These are phyloP conservation scores for Carpatolechia fugitivella DNA, from an alignment of 2,888 invertebrate genomes.

Conservation along the genomic window DNA sequence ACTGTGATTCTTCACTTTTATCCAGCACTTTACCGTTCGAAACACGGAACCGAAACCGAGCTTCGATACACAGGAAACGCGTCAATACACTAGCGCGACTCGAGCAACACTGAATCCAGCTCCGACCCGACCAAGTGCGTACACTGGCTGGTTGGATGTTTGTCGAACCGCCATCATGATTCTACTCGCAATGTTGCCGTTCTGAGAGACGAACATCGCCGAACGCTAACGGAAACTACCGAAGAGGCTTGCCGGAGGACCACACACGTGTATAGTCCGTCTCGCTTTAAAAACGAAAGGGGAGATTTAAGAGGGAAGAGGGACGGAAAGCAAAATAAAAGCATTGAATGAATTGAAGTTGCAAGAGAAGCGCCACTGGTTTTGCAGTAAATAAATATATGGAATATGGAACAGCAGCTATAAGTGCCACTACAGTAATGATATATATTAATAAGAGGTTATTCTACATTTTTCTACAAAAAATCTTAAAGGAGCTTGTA, in stretches of 20 bases:
- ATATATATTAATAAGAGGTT: neutral
- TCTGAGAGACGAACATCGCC: conserved; percentile 58
- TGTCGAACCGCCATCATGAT: conserved; percentile 77
- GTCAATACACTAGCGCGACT: conserved; percentile 61
- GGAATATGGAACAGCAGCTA: conserved; percentile 23
- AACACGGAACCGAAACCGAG: conserved; percentile 64
- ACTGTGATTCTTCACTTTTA: conserved; percentile 71
- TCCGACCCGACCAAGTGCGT: conserved; percentile 43
- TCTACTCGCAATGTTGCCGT: conserved; percentile 73
- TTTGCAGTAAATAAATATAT: conserved; percentile 24
- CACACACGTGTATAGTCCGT: conserved; percentile 67
- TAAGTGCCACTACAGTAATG: neutral
- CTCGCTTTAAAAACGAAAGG: conserved; percentile 42
- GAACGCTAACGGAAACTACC: conserved; percentile 54
- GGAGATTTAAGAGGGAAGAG: conserved; percentile 45
- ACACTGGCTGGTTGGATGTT: conserved; percentile 57
- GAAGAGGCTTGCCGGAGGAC: conserved; percentile 57
- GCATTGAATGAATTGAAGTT: conserved; percentile 51
- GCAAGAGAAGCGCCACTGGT: conserved; percentile 40
- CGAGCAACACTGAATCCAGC: conserved; percentile 67
- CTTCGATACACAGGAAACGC: conserved; percentile 47
- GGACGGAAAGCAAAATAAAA: conserved; percentile 62
- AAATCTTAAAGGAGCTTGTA: neutral
- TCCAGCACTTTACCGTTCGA: conserved; percentile 64
- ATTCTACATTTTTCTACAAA: neutral